A percentile compares a stretch with the other conserved stretches of the same genome.
Evolutionary conservation across 1,140 invertebrate genomes (phyloP).

Genomic region (Drosophila littoralis): DNA sequence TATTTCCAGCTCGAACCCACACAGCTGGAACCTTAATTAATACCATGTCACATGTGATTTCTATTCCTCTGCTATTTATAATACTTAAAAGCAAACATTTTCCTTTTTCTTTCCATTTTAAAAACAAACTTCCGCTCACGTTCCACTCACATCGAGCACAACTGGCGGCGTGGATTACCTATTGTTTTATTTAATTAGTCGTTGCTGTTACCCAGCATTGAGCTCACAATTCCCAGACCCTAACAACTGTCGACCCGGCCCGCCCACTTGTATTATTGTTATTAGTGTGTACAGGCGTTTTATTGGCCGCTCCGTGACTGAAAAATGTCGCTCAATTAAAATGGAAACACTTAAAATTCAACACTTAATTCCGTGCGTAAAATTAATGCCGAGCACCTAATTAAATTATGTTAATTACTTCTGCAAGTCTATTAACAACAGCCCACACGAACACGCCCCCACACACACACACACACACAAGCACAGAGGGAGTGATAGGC

Average conservation of each 20-base stretch:
- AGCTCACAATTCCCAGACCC: neutral
- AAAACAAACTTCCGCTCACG: conserved; percentile 14
- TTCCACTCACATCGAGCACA: conserved; percentile 5
- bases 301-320: conserved; percentile 51
- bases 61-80: neutral
- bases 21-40: neutral
- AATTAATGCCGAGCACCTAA: conserved; percentile 83
- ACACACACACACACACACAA: conserved; percentile 21
- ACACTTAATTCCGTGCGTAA: conserved; percentile 83
- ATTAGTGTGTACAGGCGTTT: conserved; percentile 57
- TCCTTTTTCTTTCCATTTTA: conserved; percentile 2
- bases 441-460: conserved; percentile 30
- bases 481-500: conserved; percentile 7
- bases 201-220: conserved; percentile 17
- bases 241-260: too few relatives aligned
- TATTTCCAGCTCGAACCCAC: neutral
- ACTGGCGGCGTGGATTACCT: conserved; percentile 63
- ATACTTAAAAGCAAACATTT: conserved; percentile 14
- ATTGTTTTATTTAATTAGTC: conserved; percentile 79
- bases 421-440: conserved; percentile 75
- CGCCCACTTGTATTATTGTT: conserved; percentile 55
- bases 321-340: conserved; percentile 82
- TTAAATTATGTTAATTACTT: conserved; percentile 83
- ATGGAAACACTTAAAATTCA: conserved; percentile 82
- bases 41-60: conserved; percentile 16